A percentile compares a stretch with the other conserved stretches of the same genome.
Conservation (phyloP, 2,113 vertebrate genomes). For the Meles meles region DNA sequence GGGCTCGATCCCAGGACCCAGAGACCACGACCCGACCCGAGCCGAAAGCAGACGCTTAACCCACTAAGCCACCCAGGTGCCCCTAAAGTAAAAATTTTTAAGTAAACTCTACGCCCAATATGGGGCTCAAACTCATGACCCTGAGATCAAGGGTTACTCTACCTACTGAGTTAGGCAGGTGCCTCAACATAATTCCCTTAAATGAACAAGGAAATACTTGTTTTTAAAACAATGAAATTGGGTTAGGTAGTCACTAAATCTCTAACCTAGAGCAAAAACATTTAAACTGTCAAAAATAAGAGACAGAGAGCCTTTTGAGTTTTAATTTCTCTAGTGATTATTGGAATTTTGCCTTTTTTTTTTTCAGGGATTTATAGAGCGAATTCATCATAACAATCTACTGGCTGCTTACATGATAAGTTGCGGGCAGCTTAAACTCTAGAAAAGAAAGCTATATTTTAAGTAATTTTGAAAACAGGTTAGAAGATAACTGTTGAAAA, state of each 20-base stretch:
- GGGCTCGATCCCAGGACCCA: no score
- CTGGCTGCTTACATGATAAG: background rate
- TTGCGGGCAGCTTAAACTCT: background rate
- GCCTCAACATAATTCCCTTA: background rate
- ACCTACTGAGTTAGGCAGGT: background rate
- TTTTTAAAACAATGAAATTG: slow-evolving; percentile 13
- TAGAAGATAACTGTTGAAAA: background rate
- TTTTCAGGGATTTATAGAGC: background rate
- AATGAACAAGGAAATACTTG: slow-evolving; percentile 1
- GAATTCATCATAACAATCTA: background rate
- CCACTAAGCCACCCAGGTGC: no score
- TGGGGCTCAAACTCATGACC: background rate
- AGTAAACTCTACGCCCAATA: background rate
- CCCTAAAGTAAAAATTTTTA: background rate
- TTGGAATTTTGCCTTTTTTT: background rate
- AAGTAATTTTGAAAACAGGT: background rate
- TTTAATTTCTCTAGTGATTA: background rate
- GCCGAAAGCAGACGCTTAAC: no score
- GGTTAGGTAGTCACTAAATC: slow-evolving; percentile 1
- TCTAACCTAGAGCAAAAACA: background rate
- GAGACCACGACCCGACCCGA: no score
- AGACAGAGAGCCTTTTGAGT: background rate
- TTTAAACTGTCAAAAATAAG: slow-evolving; percentile 12
- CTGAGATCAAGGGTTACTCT: background rate
- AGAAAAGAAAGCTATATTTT: background rate